Percentiles rank a stretch among this genome's conserved stretches.
These are phyloP conservation scores for Seira ritae DNA, from an alignment of 2,888 invertebrate species.

Conservation along the genomic window DNA sequence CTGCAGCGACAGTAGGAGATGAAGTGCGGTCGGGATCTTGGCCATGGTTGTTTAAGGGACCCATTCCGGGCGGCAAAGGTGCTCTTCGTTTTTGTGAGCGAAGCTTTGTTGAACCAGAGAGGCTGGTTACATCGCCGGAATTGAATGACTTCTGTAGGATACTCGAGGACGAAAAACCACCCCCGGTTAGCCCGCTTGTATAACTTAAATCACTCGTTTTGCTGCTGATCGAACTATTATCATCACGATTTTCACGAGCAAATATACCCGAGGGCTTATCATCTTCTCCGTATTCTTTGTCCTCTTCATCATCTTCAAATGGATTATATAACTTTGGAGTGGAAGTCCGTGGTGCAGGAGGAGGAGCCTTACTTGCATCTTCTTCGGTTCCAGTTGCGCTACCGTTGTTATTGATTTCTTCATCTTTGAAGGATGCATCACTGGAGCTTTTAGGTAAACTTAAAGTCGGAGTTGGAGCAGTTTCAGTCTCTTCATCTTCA, in stretches of 20 bases:
- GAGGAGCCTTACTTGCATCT: conserved; percentile 23
- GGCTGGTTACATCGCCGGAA: conserved; percentile 60
- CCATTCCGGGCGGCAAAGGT: conserved; percentile 74
- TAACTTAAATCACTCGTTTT: conserved; percentile 66
- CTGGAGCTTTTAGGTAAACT: conserved; percentile 7
- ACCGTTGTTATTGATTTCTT: conserved; percentile 58
- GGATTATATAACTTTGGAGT: conserved; percentile 64
- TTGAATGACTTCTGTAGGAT: conserved; percentile 59
- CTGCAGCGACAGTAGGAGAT: conserved; percentile 31
- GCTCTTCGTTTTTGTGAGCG: conserved; percentile 74
- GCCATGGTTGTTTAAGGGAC: conserved; percentile 43
- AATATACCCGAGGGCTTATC: conserved; percentile 51
- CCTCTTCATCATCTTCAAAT: conserved; percentile 69
- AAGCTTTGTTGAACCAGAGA: conserved; percentile 59
- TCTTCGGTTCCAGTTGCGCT: conserved; percentile 11
- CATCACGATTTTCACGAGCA: conserved; percentile 52
- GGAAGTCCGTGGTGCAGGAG: conserved; percentile 51
- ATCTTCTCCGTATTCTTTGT: conserved; percentile 58
- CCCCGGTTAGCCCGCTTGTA: conserved; percentile 64
- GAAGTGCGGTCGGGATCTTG: neutral
- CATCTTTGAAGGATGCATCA: neutral
- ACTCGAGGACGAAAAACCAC: conserved; percentile 29
- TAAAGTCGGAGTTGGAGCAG: neutral
- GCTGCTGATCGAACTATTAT: conserved; percentile 66
- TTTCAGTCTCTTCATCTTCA: conserved; percentile 22